These are phyloP conservation scores for Mesaphorura yosii DNA, from an alignment of 1,140 invertebrate genomes.

Conservation along the genomic window DNA sequence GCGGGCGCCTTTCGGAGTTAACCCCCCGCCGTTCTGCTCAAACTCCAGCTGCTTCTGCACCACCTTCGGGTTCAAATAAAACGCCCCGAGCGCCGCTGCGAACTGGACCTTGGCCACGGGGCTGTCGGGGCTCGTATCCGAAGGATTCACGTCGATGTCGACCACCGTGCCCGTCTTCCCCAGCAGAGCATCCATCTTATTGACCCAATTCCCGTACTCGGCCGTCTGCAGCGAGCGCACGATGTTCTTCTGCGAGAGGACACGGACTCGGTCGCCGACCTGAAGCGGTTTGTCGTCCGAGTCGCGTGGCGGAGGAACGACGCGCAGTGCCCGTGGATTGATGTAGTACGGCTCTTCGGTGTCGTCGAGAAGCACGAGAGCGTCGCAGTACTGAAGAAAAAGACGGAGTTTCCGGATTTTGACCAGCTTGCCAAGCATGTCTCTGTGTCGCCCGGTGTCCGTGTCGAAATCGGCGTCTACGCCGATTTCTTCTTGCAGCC, in stretches of 20 bases:
- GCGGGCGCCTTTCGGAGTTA: too few species aligned
- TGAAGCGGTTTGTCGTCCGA: not conserved
- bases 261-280: not conserved
- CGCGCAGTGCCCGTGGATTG: not conserved
- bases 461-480: not conserved
- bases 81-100: not conserved
- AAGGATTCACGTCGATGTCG: not conserved
- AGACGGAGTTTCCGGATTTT: not conserved
- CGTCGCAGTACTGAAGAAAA: not conserved
- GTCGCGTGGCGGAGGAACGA: not conserved
- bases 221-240: not conserved
- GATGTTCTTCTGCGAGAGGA: not conserved
- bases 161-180: not conserved
- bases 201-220: not conserved
- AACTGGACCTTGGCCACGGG: not conserved
- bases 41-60: not conserved
- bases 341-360: not conserved
- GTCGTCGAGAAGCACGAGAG: not conserved
- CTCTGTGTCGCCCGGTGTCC: not conserved
- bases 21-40: too few species aligned
- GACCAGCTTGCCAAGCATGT: not conserved
- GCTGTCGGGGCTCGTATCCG: not conserved
- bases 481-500: not conserved
- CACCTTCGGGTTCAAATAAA: not conserved
- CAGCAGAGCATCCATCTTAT: not conserved